phyloP scores from a whole-genome alignment of 2,797 vertebrate species.

The Helarctos malayanus region DNA sequence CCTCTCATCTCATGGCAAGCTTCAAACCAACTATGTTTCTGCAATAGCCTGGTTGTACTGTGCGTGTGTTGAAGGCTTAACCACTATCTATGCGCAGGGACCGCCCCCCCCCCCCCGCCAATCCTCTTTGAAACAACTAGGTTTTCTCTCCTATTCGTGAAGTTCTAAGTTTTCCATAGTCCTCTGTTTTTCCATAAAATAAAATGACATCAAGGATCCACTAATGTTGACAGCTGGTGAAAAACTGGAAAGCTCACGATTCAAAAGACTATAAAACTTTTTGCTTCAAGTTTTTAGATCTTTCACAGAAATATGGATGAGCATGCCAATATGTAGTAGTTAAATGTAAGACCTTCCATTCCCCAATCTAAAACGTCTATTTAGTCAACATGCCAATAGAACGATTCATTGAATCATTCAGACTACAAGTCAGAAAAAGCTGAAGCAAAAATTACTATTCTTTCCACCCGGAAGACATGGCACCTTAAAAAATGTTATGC shows the following conservation, averaged over 20 bases:
- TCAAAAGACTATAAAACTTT: conserved; percentile 20
- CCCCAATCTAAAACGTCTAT: background rate
- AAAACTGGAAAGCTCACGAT: background rate
- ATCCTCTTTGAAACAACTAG: background rate
- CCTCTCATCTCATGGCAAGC: background rate
- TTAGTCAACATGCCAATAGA: background rate
- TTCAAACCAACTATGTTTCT: background rate
- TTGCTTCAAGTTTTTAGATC: background rate
- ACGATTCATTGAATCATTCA: background rate
- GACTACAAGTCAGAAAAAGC: conserved; percentile 2
- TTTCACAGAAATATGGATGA: background rate
- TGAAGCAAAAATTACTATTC: background rate
- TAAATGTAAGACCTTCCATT: background rate
- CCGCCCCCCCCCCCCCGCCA: too few relatives aligned
- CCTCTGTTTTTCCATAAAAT: background rate
- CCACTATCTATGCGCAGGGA: too few relatives aligned
- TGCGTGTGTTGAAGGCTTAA: background rate
- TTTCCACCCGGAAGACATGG: background rate
- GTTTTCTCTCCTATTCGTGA: background rate
- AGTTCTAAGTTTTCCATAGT: background rate
- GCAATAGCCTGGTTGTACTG: background rate
- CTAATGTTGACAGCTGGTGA: background rate
- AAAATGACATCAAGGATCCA: background rate
- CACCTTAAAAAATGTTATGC: conserved; percentile 6
- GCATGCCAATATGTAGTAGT: background rate